phyloP scores from a whole-genome alignment of 2,888 invertebrate genomes.

The Oligia fasciuncula region DNA sequence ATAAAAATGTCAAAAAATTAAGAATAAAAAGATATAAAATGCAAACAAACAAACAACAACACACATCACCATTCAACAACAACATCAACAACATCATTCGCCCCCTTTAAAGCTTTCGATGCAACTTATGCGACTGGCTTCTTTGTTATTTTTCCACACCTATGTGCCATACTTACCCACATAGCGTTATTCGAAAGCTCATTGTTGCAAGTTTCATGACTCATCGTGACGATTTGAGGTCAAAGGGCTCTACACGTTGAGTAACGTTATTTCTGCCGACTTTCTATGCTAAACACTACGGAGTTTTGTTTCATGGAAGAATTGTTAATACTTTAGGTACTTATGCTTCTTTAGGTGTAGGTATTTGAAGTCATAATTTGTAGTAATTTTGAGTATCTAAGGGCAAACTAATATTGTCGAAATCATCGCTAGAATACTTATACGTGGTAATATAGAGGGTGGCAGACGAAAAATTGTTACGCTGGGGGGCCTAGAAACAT shows the following conservation, averaged over 20 bases:
- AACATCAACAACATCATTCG: no score
- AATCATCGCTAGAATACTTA: not conserved
- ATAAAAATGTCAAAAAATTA: no score
- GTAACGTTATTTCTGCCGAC: constrained; percentile 68
- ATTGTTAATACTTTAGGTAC: not conserved
- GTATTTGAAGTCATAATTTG: constrained; percentile 1
- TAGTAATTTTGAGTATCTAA: constrained; percentile 20
- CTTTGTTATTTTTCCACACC: constrained; percentile 24
- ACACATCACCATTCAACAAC: no score
- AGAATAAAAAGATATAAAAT: no score
- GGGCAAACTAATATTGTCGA: not conserved
- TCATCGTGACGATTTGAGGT: constrained; percentile 77
- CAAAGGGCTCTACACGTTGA: constrained; percentile 78
- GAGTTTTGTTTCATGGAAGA: constrained; percentile 12
- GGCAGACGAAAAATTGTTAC: no score
- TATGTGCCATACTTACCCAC: constrained; percentile 27
- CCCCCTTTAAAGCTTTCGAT: not conserved
- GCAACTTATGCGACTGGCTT: not conserved
- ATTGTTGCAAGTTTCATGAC: constrained; percentile 72
- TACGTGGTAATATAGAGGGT: no score
- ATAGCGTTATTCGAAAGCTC: constrained; percentile 66
- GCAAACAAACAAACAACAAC: no score
- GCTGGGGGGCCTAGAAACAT: not conserved
- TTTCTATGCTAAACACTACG: constrained; percentile 63
- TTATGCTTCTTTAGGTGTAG: not conserved